phyloP scores from a whole-genome alignment of 2,797 vertebrate species.

The Malurus splendens region DNA sequence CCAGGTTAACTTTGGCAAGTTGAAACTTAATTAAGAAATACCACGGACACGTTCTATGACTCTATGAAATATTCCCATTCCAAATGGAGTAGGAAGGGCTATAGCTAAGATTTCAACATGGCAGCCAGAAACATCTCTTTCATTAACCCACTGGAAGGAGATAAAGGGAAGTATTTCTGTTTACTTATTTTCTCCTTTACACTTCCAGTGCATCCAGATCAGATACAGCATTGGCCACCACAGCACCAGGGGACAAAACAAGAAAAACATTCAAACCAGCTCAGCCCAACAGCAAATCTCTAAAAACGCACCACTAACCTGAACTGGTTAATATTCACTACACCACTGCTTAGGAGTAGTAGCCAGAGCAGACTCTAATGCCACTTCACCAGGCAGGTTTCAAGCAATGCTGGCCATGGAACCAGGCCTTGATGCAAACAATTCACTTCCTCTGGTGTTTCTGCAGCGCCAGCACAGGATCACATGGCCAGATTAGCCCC shows the following conservation, averaged over 20 bases:
- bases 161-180: neutral
- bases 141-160: neutral
- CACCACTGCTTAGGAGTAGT: neutral
- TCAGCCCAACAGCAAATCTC: neutral
- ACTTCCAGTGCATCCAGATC: neutral
- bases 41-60: neutral
- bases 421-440: rapidly evolving
- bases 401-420: neutral
- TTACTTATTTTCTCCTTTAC: neutral
- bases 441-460: neutral
- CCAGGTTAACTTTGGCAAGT: neutral
- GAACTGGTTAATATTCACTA: neutral
- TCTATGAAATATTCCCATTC: neutral
- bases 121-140: neutral
- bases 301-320: neutral
- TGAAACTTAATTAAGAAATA: neutral
- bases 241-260: neutral
- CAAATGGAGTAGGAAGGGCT: neutral
- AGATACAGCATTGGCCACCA: neutral
- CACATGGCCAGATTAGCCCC: constrained; percentile 18
- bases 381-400: neutral
- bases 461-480: neutral
- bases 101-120: neutral
- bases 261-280: neutral
- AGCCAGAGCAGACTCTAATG: neutral